Conservation (phyloP, 2,113 vertebrate species). For the Mandrillus leucophaeus region DNA sequence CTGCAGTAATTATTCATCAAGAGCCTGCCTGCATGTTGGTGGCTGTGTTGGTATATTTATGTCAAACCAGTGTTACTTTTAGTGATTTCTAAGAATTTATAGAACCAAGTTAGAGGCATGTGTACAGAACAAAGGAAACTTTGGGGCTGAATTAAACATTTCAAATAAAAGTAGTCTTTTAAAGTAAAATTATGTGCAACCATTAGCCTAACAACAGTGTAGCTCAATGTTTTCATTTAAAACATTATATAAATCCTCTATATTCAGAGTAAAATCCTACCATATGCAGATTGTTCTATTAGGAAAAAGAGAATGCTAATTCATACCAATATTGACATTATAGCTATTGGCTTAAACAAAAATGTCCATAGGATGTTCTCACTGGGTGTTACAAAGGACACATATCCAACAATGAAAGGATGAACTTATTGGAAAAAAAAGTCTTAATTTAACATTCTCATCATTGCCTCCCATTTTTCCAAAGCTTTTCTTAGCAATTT, state of each 20-base stretch:
- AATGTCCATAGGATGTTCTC: not conserved
- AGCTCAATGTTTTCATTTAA: conserved; percentile 62
- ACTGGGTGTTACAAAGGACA: not conserved
- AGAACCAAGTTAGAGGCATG: conserved; percentile 58
- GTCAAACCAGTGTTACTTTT: conserved; percentile 47
- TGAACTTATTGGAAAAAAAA: not conserved
- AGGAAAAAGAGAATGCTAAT: conserved; percentile 44
- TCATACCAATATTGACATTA: conserved; percentile 57
- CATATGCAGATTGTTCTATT: conserved; percentile 45
- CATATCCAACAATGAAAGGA: not conserved
- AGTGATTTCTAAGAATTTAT: conserved; percentile 50
- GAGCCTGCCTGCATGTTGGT: conserved; percentile 29
- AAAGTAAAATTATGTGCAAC: conserved; percentile 65
- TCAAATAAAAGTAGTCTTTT: conserved; percentile 69
- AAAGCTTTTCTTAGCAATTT: not conserved
- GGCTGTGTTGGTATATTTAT: conserved; percentile 64
- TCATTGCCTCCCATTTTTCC: not conserved
- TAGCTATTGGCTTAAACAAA: not conserved
- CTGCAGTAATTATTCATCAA: conserved; percentile 57
- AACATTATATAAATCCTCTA: conserved; percentile 2
- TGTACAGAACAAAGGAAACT: conserved; percentile 59
- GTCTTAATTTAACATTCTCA: not conserved
- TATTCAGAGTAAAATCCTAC: not conserved
- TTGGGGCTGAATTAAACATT: conserved; percentile 55
- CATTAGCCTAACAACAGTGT: conserved; percentile 50